Evolutionary conservation across 2,888 invertebrate species (phyloP), one percentile per base, ranked within the genome.

Genomic region (Hypsopygia costalis): DNA sequence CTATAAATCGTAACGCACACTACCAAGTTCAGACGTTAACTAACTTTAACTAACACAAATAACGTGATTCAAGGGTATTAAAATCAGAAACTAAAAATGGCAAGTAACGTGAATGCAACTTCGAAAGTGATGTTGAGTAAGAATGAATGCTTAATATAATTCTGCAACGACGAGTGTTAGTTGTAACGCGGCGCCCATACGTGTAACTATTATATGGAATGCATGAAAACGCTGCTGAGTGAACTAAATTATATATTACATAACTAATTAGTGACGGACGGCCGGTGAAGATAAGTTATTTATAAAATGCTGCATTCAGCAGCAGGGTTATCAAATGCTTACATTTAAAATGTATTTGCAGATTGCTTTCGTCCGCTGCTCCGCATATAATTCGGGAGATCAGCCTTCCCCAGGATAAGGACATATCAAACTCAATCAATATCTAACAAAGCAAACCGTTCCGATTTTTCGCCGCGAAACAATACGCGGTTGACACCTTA

Each of bases 11-110:
- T 47, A 51, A 44, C 32, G 38, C 36, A 45, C 49, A 46, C 47
- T 36, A 47, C 50, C 49, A 58, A 58, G 42, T 58, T 58, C 66
- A 57, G 61, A 58, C 56, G 61, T 59, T 56, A 61, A 81, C 78
- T 79, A 69, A 73, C 62, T 58, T 55, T n/a, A n/a, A 61, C 59
- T 63, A 61, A 58, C 62, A 55, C 54, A 54, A 54, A 59, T 59
- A 56, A 62, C 83, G 73, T 77, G 78, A 64, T 69, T 52, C 78
- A 80, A 85, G 82, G 83, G 79, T 79, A 73, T 77, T 61, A 75
- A 71, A 64, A 66, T 70, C 66, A 72, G 76, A 77, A 75, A 76
- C 77, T 69, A 71, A 82, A 57, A 58, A 63, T 65, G 56, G 49
- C 62, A 49, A 56, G 58, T 60, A 65, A 64, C 64, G 61, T 69